These are phyloP conservation scores for Climacteris rufus DNA, from an alignment of 2,113 vertebrate genomes.

Conservation along the genomic window DNA sequence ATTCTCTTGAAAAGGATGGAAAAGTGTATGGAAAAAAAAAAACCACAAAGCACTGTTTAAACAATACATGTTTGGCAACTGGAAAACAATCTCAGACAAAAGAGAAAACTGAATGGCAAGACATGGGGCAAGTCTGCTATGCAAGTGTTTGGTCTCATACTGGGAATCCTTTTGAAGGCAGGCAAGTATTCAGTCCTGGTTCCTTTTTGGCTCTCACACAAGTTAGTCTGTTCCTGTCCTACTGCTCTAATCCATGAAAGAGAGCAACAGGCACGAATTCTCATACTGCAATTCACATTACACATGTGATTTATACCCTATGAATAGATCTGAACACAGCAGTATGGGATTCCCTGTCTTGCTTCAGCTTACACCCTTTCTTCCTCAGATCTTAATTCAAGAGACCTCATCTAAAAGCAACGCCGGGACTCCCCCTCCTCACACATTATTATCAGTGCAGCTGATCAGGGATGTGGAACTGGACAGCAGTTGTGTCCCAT, in stretches of 20 bases:
- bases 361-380: not conserved
- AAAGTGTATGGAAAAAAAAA: not conserved
- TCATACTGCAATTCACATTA: not conserved
- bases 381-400: not conserved
- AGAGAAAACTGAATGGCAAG: not conserved
- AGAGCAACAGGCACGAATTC: not conserved
- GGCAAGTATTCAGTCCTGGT: not conserved
- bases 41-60: not conserved
- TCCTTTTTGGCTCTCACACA: not conserved
- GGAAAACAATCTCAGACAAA: not conserved
- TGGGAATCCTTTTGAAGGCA: not conserved
- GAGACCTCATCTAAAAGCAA: not conserved
- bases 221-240: not conserved
- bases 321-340: not conserved
- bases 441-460: not conserved
- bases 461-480: not conserved
- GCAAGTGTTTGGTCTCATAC: not conserved
- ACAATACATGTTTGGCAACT: not conserved
- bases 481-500: not conserved
- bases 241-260: not conserved
- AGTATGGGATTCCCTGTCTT: not conserved
- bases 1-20: not conserved
- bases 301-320: not conserved
- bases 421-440: not conserved
- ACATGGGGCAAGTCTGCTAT: not conserved